Evolutionary conservation across 2,797 vertebrate genomes (phyloP).

Genomic region (Simalia tracyae): DNA sequence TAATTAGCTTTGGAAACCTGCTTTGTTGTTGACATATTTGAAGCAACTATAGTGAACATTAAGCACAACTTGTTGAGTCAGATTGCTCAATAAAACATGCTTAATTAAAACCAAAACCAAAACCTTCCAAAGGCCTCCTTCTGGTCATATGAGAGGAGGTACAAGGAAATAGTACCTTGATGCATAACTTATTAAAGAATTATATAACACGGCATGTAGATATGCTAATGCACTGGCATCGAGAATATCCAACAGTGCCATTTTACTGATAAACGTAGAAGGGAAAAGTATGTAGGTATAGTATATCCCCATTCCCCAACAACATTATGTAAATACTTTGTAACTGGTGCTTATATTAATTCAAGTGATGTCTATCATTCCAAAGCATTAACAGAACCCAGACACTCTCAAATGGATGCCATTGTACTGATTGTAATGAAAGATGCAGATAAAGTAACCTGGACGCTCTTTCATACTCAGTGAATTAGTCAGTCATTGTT

Average conservation of each 20-base stretch:
- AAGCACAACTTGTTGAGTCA: background rate
- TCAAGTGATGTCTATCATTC: background rate
- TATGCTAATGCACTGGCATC: background rate
- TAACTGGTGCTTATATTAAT: background rate
- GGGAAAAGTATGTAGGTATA: too few species aligned
- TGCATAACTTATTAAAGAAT: background rate
- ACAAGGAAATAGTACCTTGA: background rate
- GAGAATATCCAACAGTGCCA: background rate
- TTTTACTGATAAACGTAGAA: background rate
- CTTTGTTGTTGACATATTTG: background rate
- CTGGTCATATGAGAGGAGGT: background rate
- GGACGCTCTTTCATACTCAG: background rate
- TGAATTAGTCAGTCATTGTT: background rate
- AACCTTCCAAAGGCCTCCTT: background rate
- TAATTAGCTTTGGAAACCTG: background rate
- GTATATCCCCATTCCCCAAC: background rate
- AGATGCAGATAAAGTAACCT: background rate
- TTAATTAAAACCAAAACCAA: background rate
- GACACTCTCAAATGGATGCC: background rate
- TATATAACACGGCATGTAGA: background rate
- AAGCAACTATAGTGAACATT: background rate
- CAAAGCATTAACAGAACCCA: background rate
- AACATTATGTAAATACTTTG: background rate
- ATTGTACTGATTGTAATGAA: background rate
- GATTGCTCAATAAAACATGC: background rate